Evolutionary conservation across 2,113 vertebrate species (phyloP).

Genomic region (Odocoileus virginianus): DNA sequence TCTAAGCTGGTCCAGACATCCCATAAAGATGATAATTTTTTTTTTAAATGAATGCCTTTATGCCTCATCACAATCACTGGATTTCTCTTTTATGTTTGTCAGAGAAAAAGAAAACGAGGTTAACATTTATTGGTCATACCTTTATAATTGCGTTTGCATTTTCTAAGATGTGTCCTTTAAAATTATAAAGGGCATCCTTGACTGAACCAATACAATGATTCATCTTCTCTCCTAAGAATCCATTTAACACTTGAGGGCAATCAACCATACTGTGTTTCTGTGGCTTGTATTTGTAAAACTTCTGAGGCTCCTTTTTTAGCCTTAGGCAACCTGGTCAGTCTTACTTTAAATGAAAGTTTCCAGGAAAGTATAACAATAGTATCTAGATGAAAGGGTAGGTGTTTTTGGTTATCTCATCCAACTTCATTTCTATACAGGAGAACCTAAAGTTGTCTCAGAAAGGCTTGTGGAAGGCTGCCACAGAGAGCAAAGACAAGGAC

Average conservation of each 20-base stretch:
- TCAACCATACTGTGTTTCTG: not conserved
- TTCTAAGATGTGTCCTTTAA: not conserved
- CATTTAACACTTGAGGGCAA: not conserved
- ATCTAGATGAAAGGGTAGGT: not conserved
- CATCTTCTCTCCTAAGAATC: not conserved
- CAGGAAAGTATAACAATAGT: not conserved
- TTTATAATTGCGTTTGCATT: not conserved
- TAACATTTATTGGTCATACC: not conserved
- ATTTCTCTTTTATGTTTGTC: not conserved
- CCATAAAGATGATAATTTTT: not conserved
- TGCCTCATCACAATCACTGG: not conserved
- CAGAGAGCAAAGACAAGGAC: not conserved
- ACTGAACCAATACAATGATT: not conserved
- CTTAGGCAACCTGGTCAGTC: not conserved
- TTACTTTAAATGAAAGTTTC: constrained; percentile 22
- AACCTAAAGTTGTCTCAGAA: not conserved
- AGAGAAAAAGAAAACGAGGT: not conserved
- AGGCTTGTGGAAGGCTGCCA: not conserved
- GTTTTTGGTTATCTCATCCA: not conserved
- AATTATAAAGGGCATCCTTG: not conserved
- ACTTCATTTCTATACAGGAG: not conserved
- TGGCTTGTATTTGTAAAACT: not conserved
- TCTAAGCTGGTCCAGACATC: not conserved
- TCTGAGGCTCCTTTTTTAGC: not conserved
- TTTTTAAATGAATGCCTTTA: not conserved